Evolutionary conservation across 1,140 invertebrate genomes (phyloP).

Genomic region (Zaprionus davidi): DNA sequence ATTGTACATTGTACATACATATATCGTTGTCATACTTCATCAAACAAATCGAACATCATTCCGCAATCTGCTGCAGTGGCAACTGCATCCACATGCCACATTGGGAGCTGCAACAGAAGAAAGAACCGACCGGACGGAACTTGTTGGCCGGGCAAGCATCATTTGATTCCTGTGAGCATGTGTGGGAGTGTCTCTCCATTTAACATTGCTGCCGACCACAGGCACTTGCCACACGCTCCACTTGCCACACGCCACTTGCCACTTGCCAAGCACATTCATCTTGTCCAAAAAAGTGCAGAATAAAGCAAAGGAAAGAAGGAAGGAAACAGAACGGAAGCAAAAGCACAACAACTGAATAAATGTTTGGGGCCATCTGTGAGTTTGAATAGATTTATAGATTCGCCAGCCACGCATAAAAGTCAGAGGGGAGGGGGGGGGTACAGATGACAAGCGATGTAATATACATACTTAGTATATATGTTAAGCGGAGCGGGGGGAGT

Average conservation of each 20-base stretch:
- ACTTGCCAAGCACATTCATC: constrained; percentile 11
- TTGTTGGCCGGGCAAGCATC: constrained; percentile 3
- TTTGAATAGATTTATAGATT: constrained; percentile 26
- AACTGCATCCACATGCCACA: background rate
- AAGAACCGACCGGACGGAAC: background rate
- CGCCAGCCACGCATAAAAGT: constrained; percentile 9
- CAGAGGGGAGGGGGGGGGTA: background rate
- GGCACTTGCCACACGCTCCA: constrained; percentile 1
- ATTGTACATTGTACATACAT: background rate
- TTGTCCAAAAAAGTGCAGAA: background rate
- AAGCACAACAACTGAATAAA: constrained; percentile 19
- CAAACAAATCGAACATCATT: constrained; percentile 1
- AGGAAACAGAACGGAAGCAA: background rate
- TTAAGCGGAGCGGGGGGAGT: background rate
- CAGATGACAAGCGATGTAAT: background rate
- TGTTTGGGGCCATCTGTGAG: constrained; percentile 10
- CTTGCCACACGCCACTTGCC: constrained; percentile 1
- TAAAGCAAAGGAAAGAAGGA: background rate
- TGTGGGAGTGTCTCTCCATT: background rate
- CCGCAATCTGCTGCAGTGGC: background rate
- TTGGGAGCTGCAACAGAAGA: background rate
- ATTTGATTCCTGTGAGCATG: background rate
- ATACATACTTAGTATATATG: background rate
- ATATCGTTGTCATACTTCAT: background rate
- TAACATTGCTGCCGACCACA: background rate